phyloP scores from a whole-genome alignment of 2,888 invertebrate genomes.

The Tinea semifulvella region DNA sequence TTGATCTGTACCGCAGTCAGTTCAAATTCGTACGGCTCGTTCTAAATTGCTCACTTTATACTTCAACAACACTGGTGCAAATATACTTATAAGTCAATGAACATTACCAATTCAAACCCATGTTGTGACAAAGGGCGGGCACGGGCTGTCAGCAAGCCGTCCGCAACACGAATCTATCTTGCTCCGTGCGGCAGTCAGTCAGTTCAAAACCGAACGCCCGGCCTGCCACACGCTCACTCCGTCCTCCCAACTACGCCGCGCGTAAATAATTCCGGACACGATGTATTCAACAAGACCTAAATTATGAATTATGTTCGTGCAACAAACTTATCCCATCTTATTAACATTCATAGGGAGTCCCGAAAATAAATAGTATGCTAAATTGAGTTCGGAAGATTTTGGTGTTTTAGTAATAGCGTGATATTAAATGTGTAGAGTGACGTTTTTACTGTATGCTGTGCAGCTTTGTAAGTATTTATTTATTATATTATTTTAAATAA shows the following conservation, averaged over 20 bases:
- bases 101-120: no score
- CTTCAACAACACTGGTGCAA: no score
- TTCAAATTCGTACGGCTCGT: no score
- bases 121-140: slow-evolving; percentile 1
- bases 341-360: slow-evolving; percentile 26
- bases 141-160: slow-evolving; percentile 1
- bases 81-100: no score
- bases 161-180: neutral
- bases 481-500: neutral
- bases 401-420: neutral
- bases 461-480: slow-evolving; percentile 5
- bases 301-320: slow-evolving; percentile 33
- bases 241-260: slow-evolving; percentile 16
- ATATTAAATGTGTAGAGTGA: neutral
- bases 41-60: no score
- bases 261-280: slow-evolving; percentile 35
- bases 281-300: slow-evolving; percentile 24
- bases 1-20: no score
- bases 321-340: slow-evolving; percentile 25
- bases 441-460: neutral
- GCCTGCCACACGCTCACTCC: slow-evolving; percentile 7
- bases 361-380: slow-evolving; percentile 23
- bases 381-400: slow-evolving; percentile 23
- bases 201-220: neutral
- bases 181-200: neutral